phyloP scores from a whole-genome alignment of 1,140 invertebrate species.

The Diabrotica undecimpunctata region DNA sequence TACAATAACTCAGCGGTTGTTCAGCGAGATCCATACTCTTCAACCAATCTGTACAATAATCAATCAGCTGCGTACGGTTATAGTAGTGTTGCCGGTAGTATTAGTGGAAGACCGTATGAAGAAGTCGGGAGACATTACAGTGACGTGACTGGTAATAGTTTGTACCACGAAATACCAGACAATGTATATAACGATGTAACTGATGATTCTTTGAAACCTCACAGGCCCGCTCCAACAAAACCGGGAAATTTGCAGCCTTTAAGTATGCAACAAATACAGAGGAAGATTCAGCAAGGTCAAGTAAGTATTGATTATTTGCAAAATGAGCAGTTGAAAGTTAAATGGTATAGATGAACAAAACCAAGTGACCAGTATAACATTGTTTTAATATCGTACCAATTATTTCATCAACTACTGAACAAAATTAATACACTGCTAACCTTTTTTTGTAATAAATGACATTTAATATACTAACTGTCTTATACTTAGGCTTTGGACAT shows the following conservation, averaged over 20 bases:
- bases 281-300: constrained; percentile 44
- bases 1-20: background rate
- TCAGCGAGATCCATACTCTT: background rate
- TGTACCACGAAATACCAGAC: constrained; percentile 46
- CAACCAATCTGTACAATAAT: background rate
- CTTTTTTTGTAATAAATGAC: no score
- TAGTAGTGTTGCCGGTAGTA: background rate
- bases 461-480: no score
- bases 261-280: constrained; percentile 47
- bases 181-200: constrained; percentile 43
- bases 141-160: constrained; percentile 31
- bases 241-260: constrained; percentile 38
- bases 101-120: background rate
- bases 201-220: constrained; percentile 39
- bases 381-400: no score
- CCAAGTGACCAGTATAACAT: no score
- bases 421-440: no score
- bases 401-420: no score
- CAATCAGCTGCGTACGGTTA: background rate
- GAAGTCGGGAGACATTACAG: constrained; percentile 24
- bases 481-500: no score
- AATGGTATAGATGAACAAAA: no score
- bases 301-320: constrained; percentile 28
- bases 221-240: constrained; percentile 45
- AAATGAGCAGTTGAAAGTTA: background rate